Evolutionary conservation across 1,140 invertebrate genomes (phyloP).

Genomic region (Goniozus legneri): DNA sequence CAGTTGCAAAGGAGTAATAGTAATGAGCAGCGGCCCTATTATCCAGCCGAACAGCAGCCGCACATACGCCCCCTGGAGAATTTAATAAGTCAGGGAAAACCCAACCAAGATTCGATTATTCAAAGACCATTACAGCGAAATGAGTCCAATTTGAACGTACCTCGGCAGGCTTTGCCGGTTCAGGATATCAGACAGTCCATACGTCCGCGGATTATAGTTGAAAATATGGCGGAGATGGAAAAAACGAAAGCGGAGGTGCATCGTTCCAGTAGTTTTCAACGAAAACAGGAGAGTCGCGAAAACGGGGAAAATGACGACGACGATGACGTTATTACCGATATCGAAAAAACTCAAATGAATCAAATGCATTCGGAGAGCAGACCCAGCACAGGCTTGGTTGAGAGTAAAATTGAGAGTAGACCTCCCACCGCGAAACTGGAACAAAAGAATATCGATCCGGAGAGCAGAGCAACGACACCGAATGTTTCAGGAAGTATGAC

Average conservation of each 20-base stretch:
- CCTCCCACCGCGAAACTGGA: not conserved
- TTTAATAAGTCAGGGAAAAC: not conserved
- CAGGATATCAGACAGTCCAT: constrained; percentile 10
- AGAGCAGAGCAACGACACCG: no score
- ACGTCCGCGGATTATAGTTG: constrained; percentile 26
- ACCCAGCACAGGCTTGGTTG: not conserved
- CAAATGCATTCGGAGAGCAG: no score
- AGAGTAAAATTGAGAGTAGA: not conserved
- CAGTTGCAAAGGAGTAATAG: constrained; percentile 12
- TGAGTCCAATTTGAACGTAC: constrained; percentile 17
- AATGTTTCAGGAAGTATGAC: no score
- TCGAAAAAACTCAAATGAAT: constrained; percentile 13
- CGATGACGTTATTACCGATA: constrained; percentile 36
- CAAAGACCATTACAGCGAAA: constrained; percentile 13
- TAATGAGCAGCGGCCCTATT: not conserved
- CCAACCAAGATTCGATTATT: not conserved
- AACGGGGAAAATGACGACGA: constrained; percentile 29
- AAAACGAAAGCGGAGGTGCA: constrained; percentile 13
- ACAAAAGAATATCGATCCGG: constrained; percentile 1
- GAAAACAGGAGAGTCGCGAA: constrained; percentile 11
- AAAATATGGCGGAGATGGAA: constrained; percentile 35
- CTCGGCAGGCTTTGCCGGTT: constrained; percentile 4
- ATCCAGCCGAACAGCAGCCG: constrained; percentile 4
- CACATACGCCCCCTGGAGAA: not conserved
- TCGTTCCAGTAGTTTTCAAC: not conserved